Conservation (phyloP, 2,888 invertebrate genomes). For the Sicus ferrugineus region DNA sequence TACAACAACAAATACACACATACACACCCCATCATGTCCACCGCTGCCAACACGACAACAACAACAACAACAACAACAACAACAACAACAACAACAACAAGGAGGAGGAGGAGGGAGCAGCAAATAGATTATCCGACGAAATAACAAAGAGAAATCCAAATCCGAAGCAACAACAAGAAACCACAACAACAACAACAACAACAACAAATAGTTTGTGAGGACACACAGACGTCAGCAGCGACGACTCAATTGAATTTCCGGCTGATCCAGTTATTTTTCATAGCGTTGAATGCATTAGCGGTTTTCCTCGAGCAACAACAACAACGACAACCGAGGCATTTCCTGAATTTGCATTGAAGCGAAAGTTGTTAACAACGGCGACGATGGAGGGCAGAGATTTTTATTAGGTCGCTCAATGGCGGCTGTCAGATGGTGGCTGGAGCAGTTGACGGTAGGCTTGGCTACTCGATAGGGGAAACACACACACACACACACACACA, state of each 20-base stretch:
- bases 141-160: no score
- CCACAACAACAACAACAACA: neutral
- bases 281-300: slow-evolving; percentile 40
- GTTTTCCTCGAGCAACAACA: slow-evolving; percentile 32
- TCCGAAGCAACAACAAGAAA: neutral
- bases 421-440: no score
- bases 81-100: slow-evolving; percentile 45
- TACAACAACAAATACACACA: neutral
- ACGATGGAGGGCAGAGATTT: slow-evolving; percentile 18
- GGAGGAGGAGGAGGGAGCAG: slow-evolving; percentile 27
- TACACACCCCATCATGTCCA: neutral
- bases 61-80: slow-evolving; percentile 31
- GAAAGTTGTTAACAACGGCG: slow-evolving; percentile 31
- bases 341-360: slow-evolving; percentile 24
- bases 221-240: slow-evolving; percentile 32
- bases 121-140: no score
- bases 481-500: no score
- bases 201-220: neutral
- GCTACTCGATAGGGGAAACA: no score
- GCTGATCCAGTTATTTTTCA: slow-evolving; percentile 59
- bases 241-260: slow-evolving; percentile 60
- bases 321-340: slow-evolving; percentile 9
- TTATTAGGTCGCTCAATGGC: slow-evolving; percentile 8
- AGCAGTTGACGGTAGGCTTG: neutral
- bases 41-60: neutral